phyloP scores from a whole-genome alignment of 2,888 invertebrate species.

The Nomada ferruginata region DNA sequence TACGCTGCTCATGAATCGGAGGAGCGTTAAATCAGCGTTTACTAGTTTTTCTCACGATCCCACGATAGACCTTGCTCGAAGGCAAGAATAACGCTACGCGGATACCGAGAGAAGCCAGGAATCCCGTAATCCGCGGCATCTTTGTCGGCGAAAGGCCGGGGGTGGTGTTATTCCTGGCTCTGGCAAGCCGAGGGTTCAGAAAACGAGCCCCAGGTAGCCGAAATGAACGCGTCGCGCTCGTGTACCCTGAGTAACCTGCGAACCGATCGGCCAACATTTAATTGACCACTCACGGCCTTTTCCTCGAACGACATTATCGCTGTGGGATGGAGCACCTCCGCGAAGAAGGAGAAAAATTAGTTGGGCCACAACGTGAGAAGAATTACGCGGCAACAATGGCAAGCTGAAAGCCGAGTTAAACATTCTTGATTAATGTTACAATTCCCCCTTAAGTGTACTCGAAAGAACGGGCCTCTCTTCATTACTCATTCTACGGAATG shows the following conservation, averaged over 20 bases:
- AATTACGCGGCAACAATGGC: slow-evolving; percentile 3
- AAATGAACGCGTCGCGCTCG: slow-evolving; percentile 41
- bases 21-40: slow-evolving; percentile 61
- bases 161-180: slow-evolving; percentile 71
- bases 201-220: slow-evolving; percentile 46
- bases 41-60: slow-evolving; percentile 66
- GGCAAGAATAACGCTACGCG: slow-evolving; percentile 64
- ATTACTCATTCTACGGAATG: neutral
- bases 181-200: slow-evolving; percentile 50
- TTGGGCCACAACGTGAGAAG: neutral
- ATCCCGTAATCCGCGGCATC: slow-evolving; percentile 76
- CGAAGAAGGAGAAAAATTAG: neutral
- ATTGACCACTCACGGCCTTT: slow-evolving; percentile 31
- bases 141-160: slow-evolving; percentile 63
- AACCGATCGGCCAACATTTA: slow-evolving; percentile 35
- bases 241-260: slow-evolving; percentile 11
- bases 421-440: neutral
- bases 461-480: neutral
- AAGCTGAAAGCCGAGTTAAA: neutral
- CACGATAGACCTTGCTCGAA: slow-evolving; percentile 69
- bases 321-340: neutral
- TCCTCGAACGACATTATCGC: slow-evolving; percentile 13
- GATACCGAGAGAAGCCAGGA: slow-evolving; percentile 64
- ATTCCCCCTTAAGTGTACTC: neutral
- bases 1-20: slow-evolving; percentile 47